Percentiles rank a stretch among this genome's conserved stretches.
Evolutionary conservation across 2,888 invertebrate species (phyloP).

Genomic region (Cephonodes hylas): DNA sequence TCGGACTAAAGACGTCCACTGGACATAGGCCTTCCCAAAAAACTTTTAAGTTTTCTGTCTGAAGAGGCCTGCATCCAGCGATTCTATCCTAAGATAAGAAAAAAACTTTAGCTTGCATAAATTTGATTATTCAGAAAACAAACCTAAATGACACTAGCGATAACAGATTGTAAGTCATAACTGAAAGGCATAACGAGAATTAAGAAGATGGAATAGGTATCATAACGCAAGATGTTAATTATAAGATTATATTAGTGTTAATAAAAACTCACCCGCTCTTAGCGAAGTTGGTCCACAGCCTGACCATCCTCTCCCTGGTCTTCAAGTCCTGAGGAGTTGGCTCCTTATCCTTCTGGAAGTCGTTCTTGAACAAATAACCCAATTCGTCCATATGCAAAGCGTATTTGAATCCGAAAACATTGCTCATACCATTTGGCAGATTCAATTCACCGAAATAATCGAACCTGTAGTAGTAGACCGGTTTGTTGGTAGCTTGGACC

Average conservation of each 20-base stretch:
- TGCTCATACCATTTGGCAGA: slow-evolving; percentile 36
- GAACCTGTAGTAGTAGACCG: slow-evolving; percentile 67
- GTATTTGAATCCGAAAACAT: slow-evolving; percentile 38
- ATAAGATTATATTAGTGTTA: background rate
- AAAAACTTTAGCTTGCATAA: too few species aligned
- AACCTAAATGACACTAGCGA: too few species aligned
- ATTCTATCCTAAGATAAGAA: too few species aligned
- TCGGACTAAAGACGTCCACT: too few species aligned
- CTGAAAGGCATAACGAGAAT: too few species aligned
- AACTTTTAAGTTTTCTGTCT: too few species aligned
- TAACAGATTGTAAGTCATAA: too few species aligned
- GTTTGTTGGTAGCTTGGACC: slow-evolving; percentile 56
- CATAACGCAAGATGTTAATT: too few species aligned
- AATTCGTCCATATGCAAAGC: slow-evolving; percentile 65
- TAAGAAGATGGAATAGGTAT: too few species aligned
- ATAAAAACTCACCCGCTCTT: slow-evolving; percentile 66
- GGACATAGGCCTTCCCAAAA: too few species aligned
- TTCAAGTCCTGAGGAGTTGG: slow-evolving; percentile 59
- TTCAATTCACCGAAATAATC: slow-evolving; percentile 68
- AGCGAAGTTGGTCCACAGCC: slow-evolving; percentile 75
- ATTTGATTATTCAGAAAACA: too few species aligned
- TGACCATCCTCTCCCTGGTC: slow-evolving; percentile 65
- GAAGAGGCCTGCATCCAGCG: too few species aligned
- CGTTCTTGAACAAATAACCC: slow-evolving; percentile 65
- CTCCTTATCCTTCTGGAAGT: slow-evolving; percentile 51